phyloP scores from a whole-genome alignment of 2,888 invertebrate species.

The Didymodactylos carnosus region DNA sequence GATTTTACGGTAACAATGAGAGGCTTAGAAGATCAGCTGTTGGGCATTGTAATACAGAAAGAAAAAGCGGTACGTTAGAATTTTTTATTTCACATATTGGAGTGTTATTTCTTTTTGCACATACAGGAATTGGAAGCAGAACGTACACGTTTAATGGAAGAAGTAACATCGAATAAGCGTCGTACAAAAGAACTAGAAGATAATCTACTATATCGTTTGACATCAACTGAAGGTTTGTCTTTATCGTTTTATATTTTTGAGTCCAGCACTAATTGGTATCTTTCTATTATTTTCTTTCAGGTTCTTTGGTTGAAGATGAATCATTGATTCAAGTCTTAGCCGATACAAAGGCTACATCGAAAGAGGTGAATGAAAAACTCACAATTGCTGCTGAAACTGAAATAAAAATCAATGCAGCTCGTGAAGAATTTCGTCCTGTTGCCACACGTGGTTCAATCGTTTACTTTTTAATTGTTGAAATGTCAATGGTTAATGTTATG shows the following conservation, averaged over 20 bases:
- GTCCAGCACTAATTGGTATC: conserved; percentile 38
- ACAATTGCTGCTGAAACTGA: conserved; percentile 34
- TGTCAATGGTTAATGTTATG: conserved; percentile 34
- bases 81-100: no score
- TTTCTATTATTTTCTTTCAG: conserved; percentile 53
- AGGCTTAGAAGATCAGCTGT: conserved; percentile 76
- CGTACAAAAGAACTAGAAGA: conserved; percentile 87
- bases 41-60: conserved; percentile 76
- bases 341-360: conserved; percentile 30
- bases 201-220: conserved; percentile 67
- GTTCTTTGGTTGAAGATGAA: conserved; percentile 35
- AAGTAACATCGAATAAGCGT: conserved; percentile 81
- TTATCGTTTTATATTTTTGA: conserved; percentile 28
- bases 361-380: conserved; percentile 33
- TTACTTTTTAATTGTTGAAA: conserved; percentile 35
- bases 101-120: neutral
- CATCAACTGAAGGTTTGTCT: conserved; percentile 61
- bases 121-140: conserved; percentile 65
- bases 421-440: conserved; percentile 35
- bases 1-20: conserved; percentile 93
- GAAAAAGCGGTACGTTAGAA: conserved; percentile 55
- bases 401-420: conserved; percentile 31
- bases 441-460: conserved; percentile 33
- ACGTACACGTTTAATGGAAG: conserved; percentile 71
- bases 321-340: conserved; percentile 33